These are phyloP conservation scores for Bimastos eiseni DNA, from an alignment of 2,888 invertebrate species.

Conservation along the genomic window DNA sequence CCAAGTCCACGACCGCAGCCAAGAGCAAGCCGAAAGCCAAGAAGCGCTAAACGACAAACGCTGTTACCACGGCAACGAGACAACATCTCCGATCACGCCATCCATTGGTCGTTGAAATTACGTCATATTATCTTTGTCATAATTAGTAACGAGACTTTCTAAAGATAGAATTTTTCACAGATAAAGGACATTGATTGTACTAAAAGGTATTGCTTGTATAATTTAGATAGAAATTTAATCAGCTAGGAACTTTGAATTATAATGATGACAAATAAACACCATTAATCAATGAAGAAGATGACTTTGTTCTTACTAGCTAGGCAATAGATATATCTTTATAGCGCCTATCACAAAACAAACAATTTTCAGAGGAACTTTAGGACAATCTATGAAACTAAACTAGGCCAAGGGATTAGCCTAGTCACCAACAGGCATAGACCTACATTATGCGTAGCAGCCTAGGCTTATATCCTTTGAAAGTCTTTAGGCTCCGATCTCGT, in stretches of 20 bases:
- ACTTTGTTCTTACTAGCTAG: not conserved
- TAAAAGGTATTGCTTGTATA: too few species aligned
- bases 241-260: not conserved
- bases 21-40: not conserved
- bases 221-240: too few species aligned
- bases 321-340: not conserved
- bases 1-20: not conserved
- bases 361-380: not conserved
- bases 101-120: not conserved
- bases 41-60: not conserved
- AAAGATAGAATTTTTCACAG: not conserved
- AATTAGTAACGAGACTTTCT: not conserved
- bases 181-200: too few species aligned
- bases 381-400: too few species aligned
- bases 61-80: not conserved
- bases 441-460: too few species aligned
- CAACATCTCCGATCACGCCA: not conserved
- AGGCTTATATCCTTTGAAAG: too few species aligned
- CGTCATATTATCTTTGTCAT: not conserved
- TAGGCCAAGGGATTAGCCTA: too few species aligned
- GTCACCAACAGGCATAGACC: too few species aligned
- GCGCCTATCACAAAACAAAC: not conserved
- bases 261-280: not conserved
- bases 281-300: not conserved
- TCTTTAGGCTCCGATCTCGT: too few species aligned